Conservation (phyloP, 2,888 invertebrate species). For the Agonopterix alstromeriana region DNA sequence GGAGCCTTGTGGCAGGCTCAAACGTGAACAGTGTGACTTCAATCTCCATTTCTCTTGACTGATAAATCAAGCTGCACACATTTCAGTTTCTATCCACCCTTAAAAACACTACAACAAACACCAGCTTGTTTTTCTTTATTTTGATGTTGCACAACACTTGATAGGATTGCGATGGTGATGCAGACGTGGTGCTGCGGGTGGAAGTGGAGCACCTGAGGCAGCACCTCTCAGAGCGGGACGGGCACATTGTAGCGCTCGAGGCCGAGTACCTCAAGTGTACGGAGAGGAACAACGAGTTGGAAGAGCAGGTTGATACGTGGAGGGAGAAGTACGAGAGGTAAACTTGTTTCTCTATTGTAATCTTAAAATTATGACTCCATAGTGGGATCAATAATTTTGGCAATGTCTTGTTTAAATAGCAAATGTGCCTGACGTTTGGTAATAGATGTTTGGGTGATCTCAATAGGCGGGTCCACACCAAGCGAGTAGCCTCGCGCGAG, state of each 20-base stretch:
- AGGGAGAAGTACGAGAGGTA: conserved; percentile 94
- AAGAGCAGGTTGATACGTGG: conserved; percentile 91
- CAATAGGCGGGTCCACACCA: too few species aligned
- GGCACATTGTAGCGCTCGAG: conserved; percentile 90
- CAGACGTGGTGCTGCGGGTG: conserved; percentile 81
- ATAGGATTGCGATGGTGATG: conserved; percentile 58
- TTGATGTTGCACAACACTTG: conserved; percentile 42
- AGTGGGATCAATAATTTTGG: too few species aligned
- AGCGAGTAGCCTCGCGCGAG: too few species aligned
- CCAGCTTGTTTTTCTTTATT: conserved; percentile 34
- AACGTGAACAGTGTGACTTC: too few species aligned
- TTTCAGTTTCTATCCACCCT: too few species aligned
- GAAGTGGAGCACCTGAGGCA: conserved; percentile 93
- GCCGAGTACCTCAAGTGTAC: conserved; percentile 89
- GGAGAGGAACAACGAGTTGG: conserved; percentile 85
- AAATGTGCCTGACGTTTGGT: too few species aligned
- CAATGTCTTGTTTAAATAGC: too few species aligned
- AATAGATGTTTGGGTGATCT: too few species aligned
- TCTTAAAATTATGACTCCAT: background rate
- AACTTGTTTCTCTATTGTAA: background rate
- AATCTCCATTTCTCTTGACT: too few species aligned
- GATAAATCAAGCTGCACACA: too few species aligned
- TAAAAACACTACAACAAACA: background rate
- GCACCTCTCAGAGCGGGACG: conserved; percentile 87
- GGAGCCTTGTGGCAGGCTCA: too few species aligned